phyloP scores from a whole-genome alignment of 2,888 invertebrate species.

The Stegophylla sp. region DNA sequence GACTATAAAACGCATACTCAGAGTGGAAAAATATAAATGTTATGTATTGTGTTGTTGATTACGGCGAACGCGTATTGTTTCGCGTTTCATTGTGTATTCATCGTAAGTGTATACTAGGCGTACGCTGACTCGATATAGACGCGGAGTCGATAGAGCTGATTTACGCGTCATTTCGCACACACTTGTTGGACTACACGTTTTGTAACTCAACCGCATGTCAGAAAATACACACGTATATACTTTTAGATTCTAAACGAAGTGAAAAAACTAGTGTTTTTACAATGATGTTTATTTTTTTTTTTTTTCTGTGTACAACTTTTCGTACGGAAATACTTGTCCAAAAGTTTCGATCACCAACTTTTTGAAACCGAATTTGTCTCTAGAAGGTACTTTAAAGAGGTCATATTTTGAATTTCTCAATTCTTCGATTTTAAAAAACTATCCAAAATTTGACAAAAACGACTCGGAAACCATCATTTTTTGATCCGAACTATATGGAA shows the following conservation, averaged over 20 bases:
- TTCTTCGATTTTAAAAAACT: too few relatives aligned
- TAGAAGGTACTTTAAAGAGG: too few relatives aligned
- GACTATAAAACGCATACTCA: not conserved
- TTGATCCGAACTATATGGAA: too few relatives aligned
- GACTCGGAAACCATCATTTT: too few relatives aligned
- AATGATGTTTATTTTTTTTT: too few relatives aligned
- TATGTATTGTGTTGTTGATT: slow-evolving; percentile 13
- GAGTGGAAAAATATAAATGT: not conserved
- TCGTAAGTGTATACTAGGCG: not conserved
- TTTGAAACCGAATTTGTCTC: too few relatives aligned
- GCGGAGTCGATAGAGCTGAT: slow-evolving; percentile 20
- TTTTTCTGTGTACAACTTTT: too few relatives aligned
- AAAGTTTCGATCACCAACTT: too few relatives aligned
- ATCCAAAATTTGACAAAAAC: too few relatives aligned
- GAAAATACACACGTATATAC: not conserved
- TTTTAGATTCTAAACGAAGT: not conserved
- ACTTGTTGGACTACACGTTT: not conserved
- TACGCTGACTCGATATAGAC: not conserved
- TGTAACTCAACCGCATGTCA: not conserved
- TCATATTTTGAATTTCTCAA: too few relatives aligned
- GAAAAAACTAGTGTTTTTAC: too few relatives aligned
- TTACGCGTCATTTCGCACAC: slow-evolving; percentile 24
- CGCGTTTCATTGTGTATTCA: slow-evolving; percentile 30
- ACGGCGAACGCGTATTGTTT: slow-evolving; percentile 22
- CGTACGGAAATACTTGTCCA: too few relatives aligned